Evolutionary conservation across 2,888 invertebrate genomes (phyloP), one percentile per base, ranked within the genome.

Genomic region (Ectemnius lituratus): DNA sequence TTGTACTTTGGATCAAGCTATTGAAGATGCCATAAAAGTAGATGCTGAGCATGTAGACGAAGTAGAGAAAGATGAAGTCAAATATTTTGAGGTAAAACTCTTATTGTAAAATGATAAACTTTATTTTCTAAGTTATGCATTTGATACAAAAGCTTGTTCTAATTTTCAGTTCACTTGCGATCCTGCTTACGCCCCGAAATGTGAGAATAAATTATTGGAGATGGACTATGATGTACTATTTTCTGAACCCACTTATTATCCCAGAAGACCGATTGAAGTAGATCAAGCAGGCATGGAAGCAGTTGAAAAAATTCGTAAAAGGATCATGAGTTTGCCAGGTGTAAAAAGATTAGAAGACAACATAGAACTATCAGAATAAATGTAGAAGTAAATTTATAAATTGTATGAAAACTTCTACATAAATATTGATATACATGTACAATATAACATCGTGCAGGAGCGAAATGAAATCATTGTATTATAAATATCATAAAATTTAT

Each of bases 31-130:
- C 0, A 95, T 96, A 78, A 92, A 93, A 80, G 91, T 92, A 20
- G 94, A 94, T 0, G 95, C 95, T 0, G 94, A 95, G 89, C 95
- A 95, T 76, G 94, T 95, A 3, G 91, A 92, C 83, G 86, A 93
- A 67, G 71, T 92, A 0, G 90, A 92, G 58, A 87, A 90, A 0
- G 85, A 90, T 3, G 90, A 88, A 37, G 88, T 88, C 52, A 89
- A 88, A 80, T 86, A 76, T 71, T 84, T 90, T n/a, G 84, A 88
- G 83, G 90, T 90, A 76, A 59, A 16, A 14, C 28, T 37, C n/a
- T 16, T 57, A 20, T 23, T 16, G 3, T 57, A 16, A 47, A 47
- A 14, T n/a, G 6, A 4, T 13, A 37, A 37, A 37, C 37, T 37
- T 37, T 11, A 4, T 1, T 37, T 37, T 37, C 6, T 23, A 37